Evolutionary conservation across 2,888 invertebrate genomes (phyloP), one percentile per base, ranked within the genome.

Genomic region (Leucophenga maculata): DNA sequence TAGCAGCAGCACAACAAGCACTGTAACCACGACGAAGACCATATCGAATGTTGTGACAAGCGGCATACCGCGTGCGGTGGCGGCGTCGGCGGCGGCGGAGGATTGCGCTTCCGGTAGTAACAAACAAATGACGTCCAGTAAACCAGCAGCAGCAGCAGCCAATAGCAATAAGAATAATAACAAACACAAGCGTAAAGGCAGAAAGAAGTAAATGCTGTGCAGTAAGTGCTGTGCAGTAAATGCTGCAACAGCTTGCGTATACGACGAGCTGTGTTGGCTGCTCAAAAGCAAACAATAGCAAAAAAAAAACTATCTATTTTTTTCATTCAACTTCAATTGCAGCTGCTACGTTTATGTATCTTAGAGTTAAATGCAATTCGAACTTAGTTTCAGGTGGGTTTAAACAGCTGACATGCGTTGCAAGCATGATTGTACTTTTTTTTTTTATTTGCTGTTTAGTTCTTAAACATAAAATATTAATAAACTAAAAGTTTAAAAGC

Each of bases 31-130:
- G 55, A 87, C 87, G 65, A 83, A 86, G 46, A 86, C 86, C 31
- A 79, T 87, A 67, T 86, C 87, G 76, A 87, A 87, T 69, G 75
- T 86, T 71, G 83, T 84, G 73, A 86, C 86, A 73, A 87, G 87
- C 74, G 87, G 87, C 70, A 87, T 87, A 76, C 87, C 87, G 68
- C 70, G 83, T 65, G 77, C 79, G 8, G 78, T 75, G 68, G 69
- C 75, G 16, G 39, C 65, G 14, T n/a, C n/a, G n/a, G n/a, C n/a
- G n/a, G n/a, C n/a, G n/a, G n/a, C n/a, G n/a, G n/a, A n/a, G n/a
- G n/a, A n/a, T n/a, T n/a, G n/a, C n/a, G 65, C 55, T 65, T 68
- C 52, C 67, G 32, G 76, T 68, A 70, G 69, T 65, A 57, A 20
- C 65, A 62, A 68, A 48, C 16, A 39, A 39, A 20, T n/a, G n/a